Conservation (phyloP, 2,888 invertebrate genomes). For the Ametastegia equiseti region DNA sequence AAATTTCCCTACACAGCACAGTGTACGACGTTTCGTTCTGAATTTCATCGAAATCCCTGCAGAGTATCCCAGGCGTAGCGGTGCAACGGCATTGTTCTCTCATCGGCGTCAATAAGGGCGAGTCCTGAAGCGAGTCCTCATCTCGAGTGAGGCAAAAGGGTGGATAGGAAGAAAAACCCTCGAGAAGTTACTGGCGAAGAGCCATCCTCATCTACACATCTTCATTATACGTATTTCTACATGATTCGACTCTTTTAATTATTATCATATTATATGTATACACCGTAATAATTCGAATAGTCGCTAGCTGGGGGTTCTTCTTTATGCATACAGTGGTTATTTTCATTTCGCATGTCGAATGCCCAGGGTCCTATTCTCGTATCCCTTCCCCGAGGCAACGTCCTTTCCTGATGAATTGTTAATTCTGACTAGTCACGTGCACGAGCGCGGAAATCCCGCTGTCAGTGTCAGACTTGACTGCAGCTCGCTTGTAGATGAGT, state of each 20-base stretch:
- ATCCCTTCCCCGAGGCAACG: background rate
- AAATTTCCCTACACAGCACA: too few relatives aligned
- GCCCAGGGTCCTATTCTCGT: too few relatives aligned
- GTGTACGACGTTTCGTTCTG: too few relatives aligned
- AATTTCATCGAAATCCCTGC: too few relatives aligned
- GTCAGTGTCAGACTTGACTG: constrained; percentile 17
- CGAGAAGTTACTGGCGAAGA: constrained; percentile 35
- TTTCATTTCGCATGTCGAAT: too few relatives aligned
- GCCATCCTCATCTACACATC: background rate
- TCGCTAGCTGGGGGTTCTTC: too few relatives aligned
- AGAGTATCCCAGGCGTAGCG: too few relatives aligned
- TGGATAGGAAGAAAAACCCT: constrained; percentile 19
- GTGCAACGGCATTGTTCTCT: background rate
- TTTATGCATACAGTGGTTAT: too few relatives aligned
- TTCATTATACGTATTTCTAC: background rate
- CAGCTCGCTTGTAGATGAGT: too few relatives aligned
- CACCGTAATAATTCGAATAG: too few relatives aligned
- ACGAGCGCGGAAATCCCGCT: constrained; percentile 30
- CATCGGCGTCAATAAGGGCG: constrained; percentile 1
- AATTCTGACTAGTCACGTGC: constrained; percentile 35
- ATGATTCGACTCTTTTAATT: background rate
- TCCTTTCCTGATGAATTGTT: constrained; percentile 3
- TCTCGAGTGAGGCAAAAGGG: constrained; percentile 39
- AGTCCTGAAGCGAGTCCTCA: too few relatives aligned
- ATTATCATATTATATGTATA: background rate